Base-by-base conservation (phyloP, 2,113 vertebrate species). In the Corvus cornix region DNA sequence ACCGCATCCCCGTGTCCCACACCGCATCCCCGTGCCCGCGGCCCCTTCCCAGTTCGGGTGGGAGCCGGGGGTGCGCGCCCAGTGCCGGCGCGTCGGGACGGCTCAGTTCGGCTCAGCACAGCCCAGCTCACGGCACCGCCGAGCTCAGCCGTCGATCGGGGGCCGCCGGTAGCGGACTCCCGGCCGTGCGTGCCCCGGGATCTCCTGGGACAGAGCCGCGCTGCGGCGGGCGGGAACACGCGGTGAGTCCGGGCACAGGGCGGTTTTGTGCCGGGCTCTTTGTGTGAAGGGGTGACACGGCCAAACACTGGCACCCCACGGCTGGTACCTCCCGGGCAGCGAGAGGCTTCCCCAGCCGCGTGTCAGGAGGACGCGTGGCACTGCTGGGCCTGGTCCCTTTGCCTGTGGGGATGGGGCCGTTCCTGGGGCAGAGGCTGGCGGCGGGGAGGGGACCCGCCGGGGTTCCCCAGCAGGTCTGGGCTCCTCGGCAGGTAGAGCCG, bases 31-130 rank as follows among this genome's bases (percentile, higher is more conserved):
- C 8, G 0, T 5, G 8, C 46, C 16, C 39, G 2, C 4, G 11
- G 73, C 35, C 20, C 37, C 6, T 6, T 37, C 41, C 55, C 15
- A 2, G 28, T 11, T 28, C 33, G 9, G 14, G 51, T 48, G 16
- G 27, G 2, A 23, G 28, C 28, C 35, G 31, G 49, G 64, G 68
- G 7, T 59, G 49, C 7, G 53, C 4, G 13, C 39, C 31, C 43
- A 2, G 58, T 21, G 10, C 20, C 2, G 3, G 62, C 4, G 1
- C 31, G 8, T 10, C 7, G 5, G 16, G 37, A 48, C 4, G 7
- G 60, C 49, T 70, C 23, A 1, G 64, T 20, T 63, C 5, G 23
- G 66, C 48, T 55, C n/a, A 2, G 74, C 64, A 15, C 46, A 28
- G 75, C 66, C 16, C 46, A 5, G 58, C 37, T 68, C 37, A 4